Base-by-base conservation (phyloP, 2,888 invertebrate species). In the Callinectes sapidus region DNA sequence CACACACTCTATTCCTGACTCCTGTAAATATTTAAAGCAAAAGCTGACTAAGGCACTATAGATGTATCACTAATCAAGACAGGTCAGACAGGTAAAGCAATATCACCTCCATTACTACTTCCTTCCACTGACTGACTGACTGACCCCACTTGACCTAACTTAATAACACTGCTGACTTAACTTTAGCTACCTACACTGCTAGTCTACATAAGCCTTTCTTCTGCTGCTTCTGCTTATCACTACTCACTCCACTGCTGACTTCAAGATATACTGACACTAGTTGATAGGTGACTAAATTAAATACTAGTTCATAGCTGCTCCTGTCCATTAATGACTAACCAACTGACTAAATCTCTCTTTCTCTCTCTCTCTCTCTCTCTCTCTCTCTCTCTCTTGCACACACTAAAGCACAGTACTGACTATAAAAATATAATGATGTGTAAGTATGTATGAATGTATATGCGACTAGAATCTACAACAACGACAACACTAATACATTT, bases 401-500 rank as follows among this genome's bases (percentile, higher is more conserved):
- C 81, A 81, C 32, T 35, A 81, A 81, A 81, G 81, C 81, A 81
- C 2, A 18, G 35, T 35, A 81, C 1, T 35, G 81, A 81, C 81
- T 81, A 81, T 32, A 81, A 81, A 81, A 81, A 81, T 81, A 81
- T 81, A 35, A 48, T 48, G 48, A 48, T 48, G 48, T 48, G 48
- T 48, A 48, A 6, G 48, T 35, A 35, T 71, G 71, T 71, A 71
- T 71, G 71, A 23, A 61, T 23, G 23, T 61, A 18, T 28, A 77
- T 32, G 35, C 32, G 81, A 81, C 81, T 81, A 81, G 81, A 81
- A 81, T 81, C 81, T 81, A 81, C 81, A 77, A 28, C 71, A 81
- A 81, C 28, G 18, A 35, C 81, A 81, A 35, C 35, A 35, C 16
- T 35, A 81, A 32, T 81, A 81, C 81, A 81, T 32, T 16, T 23